phyloP scores from a whole-genome alignment of 2,113 vertebrate species.

The Alethe diademata region DNA sequence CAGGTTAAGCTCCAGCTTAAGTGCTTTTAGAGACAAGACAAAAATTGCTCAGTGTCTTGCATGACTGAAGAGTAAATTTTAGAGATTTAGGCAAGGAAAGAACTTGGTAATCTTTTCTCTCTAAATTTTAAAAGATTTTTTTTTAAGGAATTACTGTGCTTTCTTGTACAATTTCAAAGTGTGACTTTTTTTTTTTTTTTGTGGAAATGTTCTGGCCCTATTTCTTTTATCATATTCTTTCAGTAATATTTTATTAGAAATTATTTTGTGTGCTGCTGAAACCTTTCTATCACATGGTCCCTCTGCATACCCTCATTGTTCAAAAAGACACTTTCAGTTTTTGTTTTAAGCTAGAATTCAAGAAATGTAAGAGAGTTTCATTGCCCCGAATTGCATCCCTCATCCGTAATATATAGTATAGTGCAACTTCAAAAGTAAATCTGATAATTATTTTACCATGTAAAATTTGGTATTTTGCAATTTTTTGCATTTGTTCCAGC shows the following conservation, averaged over 20 bases:
- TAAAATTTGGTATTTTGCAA: not conserved
- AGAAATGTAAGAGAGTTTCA: not conserved
- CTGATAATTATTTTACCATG: not conserved
- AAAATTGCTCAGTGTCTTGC: not conserved
- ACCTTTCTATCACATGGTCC: not conserved
- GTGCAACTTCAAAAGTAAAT: not conserved
- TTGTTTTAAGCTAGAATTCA: not conserved
- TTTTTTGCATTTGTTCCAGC: not conserved
- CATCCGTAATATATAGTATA: not conserved
- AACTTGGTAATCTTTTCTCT: not conserved
- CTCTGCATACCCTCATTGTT: not conserved
- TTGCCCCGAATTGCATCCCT: not conserved
- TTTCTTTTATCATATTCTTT: not conserved
- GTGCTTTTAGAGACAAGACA: not conserved
- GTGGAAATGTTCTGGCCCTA: not conserved
- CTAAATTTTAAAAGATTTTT: not conserved
- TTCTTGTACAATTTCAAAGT: not conserved
- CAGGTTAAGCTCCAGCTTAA: constrained; percentile 23
- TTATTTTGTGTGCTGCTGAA: not conserved
- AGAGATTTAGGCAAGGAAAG: not conserved
- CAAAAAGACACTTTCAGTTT: not conserved
- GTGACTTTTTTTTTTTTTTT: not conserved
- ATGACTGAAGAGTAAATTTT: not conserved
- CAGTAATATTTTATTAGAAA: not conserved
- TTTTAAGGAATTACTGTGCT: not conserved